Conservation (phyloP, 2,113 vertebrate genomes). For the Tylochromis polylepis region DNA sequence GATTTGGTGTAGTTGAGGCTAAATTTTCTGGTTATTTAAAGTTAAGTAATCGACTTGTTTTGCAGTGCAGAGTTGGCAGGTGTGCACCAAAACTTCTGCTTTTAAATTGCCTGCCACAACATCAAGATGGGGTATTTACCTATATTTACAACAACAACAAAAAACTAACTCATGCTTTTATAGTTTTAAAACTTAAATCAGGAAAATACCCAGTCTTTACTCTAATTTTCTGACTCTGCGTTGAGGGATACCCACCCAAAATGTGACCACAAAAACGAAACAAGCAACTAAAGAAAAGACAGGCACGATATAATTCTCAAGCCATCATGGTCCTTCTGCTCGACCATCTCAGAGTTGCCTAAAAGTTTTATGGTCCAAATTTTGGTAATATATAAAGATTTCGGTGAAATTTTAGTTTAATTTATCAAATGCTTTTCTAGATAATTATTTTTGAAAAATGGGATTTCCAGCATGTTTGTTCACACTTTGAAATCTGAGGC, state of each 20-base stretch:
- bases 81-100: background rate
- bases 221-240: background rate
- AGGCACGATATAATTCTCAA: background rate
- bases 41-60: background rate
- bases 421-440: background rate
- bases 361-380: background rate
- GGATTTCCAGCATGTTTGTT: background rate
- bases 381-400: background rate
- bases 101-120: background rate
- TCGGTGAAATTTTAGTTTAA: background rate
- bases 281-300: background rate
- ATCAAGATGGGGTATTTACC: no score
- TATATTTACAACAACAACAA: accelerated
- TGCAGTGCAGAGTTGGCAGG: background rate
- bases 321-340: background rate
- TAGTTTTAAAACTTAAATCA: background rate
- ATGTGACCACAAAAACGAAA: background rate
- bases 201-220: accelerated
- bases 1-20: background rate
- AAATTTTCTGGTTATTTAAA: background rate
- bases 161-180: background rate
- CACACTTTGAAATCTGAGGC: background rate
- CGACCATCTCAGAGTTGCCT: background rate
- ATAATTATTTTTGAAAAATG: background rate
- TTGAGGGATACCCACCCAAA: background rate